Base-by-base conservation (phyloP, 30 jellyfish, hydroid and myxozoan genomes). In the Mastigias papua region DNA sequence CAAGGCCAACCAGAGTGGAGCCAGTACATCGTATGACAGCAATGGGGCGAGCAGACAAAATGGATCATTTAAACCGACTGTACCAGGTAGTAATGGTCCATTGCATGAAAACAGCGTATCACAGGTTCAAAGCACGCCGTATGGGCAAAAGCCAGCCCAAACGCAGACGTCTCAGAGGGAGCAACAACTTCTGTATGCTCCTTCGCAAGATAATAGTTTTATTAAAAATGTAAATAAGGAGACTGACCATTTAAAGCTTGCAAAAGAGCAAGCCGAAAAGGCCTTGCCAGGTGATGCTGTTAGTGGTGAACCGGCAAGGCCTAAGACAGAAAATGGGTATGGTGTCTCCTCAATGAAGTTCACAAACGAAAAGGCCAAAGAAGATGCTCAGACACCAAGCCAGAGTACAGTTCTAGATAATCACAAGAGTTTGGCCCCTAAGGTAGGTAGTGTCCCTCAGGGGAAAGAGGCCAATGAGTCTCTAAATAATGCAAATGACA, bases 241-340 rank as follows among this genome's bases (percentile, higher is more conserved):
- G 16, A 46, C 8, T 46, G 60, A 46, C 16, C 60, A 46, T 16
- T 8, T 6, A 8, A 46, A 46, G 60, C 49, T 54, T 27, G 78
- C 76, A 28, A 34, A 31, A 25, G 33, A 35, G 30, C 70, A 78
- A 61, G 46, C 19, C 26, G 42, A 31, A 16, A 51, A 17, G 21
- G 54, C 34, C 8, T 17, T 62, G 68, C 25, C 63, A 28, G 31
- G 63, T 13, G 81, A 80, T 61, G 68, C 80, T 23, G 22, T 73
- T 11, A 75, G 30, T 23, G 50, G 42, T 34, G 72, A 64, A 7
- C 42, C n/a, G 8, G 27, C 63, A 13, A 20, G 13, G 90, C 22
- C 63, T 61, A 33, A 48, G 17, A 42, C 90, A 29, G 62, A 35
- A 0, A 46, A 22, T 63, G 35, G 65, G 9, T 22, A 26, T 21